Conservation (phyloP, 2,113 vertebrate species). For the Sinocyclocheilus maitianheensis region DNA sequence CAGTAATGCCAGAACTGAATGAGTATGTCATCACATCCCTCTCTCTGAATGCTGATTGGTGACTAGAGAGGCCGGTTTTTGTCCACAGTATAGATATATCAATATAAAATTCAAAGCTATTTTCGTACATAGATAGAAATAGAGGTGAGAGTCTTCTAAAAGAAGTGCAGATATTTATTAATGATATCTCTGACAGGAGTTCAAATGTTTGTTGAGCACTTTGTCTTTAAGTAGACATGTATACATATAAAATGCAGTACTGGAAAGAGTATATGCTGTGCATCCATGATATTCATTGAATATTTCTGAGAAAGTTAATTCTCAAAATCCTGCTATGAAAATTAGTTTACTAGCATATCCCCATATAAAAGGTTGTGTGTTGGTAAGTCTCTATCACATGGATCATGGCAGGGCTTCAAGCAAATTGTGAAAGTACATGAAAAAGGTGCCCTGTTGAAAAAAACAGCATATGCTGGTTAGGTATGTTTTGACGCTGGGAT, state of each 20-base stretch:
- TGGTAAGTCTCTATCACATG: not conserved
- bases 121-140: constrained; percentile 27
- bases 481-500: no score
- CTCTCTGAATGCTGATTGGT: constrained; percentile 9
- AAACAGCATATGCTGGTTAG: no score
- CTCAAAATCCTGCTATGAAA: not conserved
- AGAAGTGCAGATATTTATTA: constrained; percentile 39
- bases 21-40: not conserved
- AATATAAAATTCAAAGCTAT: constrained; percentile 37
- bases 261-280: not conserved
- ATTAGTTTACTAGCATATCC: not conserved
- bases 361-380: not conserved
- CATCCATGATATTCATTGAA: constrained; percentile 29
- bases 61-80: constrained; percentile 6
- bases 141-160: constrained; percentile 16
- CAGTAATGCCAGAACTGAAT: not conserved
- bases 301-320: not conserved
- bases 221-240: constrained; percentile 20
- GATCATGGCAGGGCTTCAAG: not conserved
- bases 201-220: constrained; percentile 40
- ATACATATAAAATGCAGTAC: no score
- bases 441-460: not conserved
- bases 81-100: constrained; percentile 30
- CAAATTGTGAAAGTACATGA: not conserved
- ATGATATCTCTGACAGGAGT: constrained; percentile 29